A percentile compares a stretch with the other conserved stretches of the same genome.
Conservation (phyloP, 2,797 vertebrate genomes). For the Betta splendens region DNA sequence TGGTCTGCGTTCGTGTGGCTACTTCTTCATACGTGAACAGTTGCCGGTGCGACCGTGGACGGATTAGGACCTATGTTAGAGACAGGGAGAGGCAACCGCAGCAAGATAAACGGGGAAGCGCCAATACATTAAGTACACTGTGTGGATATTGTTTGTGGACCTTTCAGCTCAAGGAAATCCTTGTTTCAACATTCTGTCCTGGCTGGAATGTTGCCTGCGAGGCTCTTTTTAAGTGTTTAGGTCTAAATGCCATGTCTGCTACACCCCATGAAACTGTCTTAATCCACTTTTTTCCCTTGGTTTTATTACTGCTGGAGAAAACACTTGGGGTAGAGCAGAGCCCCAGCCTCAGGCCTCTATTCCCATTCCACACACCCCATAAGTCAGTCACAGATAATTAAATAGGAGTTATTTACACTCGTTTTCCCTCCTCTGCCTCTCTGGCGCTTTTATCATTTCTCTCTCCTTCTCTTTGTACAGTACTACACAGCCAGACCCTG, state of each 20-base stretch:
- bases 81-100: constrained; percentile 60
- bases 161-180: constrained; percentile 77
- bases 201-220: constrained; percentile 77
- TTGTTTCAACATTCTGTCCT: constrained; percentile 76
- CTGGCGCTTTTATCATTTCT: constrained; percentile 78
- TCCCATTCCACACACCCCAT: constrained; percentile 85
- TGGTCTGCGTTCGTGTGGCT: constrained; percentile 51
- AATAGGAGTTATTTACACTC: constrained; percentile 86
- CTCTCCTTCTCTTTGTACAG: constrained; percentile 71
- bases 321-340: constrained; percentile 74
- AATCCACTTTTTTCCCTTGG: constrained; percentile 75
- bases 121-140: constrained; percentile 71
- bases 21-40: constrained; percentile 36
- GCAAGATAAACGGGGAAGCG: constrained; percentile 72
- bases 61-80: constrained; percentile 69
- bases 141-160: constrained; percentile 75
- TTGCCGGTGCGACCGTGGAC: constrained; percentile 43
- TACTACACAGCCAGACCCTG: constrained; percentile 62
- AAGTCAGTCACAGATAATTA: constrained; percentile 88
- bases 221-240: constrained; percentile 77
- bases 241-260: constrained; percentile 82
- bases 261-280: constrained; percentile 86
- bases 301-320: constrained; percentile 84
- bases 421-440: constrained; percentile 73
- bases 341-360: constrained; percentile 78